Base-by-base conservation (phyloP, 2,797 vertebrate genomes). In the Sciurus vulgaris region DNA sequence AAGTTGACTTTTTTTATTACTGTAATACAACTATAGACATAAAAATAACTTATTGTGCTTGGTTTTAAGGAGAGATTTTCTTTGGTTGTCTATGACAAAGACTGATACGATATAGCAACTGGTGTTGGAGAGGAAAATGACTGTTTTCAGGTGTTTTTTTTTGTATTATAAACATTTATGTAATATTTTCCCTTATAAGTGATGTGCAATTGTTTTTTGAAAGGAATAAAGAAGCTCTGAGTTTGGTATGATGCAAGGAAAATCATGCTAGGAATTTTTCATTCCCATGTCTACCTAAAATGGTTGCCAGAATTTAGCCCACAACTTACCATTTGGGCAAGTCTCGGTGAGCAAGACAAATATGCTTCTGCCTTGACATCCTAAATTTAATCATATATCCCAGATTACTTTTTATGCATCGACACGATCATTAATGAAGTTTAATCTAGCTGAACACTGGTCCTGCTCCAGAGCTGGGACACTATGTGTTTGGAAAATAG, bases 151-250 rank as follows among this genome's bases (percentile, higher is more conserved):
- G 61, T 72, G n/a, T n/a, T n/a, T n/a, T 56, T 65, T 49, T 72
- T 88, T 72, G 20, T 89, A 59, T 95, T 87, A 69, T 22, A 33
- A 74, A 44, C 67, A 65, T 35, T 90, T 93, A 87, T 96, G 84
- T 95, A 69, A 88, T 65, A 14, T 90, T 91, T 88, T 94, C 79
- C 44, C 20, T 85, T 81, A 85, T 92, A 95, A 96, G 84, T 78
- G 72, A 22, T 18, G 86, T 96, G 97, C 97, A 97, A 22, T 91
- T 93, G 7, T 49, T 0, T 0, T 91, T 5, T 97, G 70, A 96
- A 82, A 92, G 92, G 84, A 97, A 92, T 97, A 92, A 87, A 97
- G 95, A 83, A 91, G 63, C 77, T 95, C 26, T 84, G 87, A 96
- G 59, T 30, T 13, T 78, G 49, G 38, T 44, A 0, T 14, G 59